Evolutionary conservation across 2,888 invertebrate genomes (phyloP).

Genomic region (Drosophila fungiperda): DNA sequence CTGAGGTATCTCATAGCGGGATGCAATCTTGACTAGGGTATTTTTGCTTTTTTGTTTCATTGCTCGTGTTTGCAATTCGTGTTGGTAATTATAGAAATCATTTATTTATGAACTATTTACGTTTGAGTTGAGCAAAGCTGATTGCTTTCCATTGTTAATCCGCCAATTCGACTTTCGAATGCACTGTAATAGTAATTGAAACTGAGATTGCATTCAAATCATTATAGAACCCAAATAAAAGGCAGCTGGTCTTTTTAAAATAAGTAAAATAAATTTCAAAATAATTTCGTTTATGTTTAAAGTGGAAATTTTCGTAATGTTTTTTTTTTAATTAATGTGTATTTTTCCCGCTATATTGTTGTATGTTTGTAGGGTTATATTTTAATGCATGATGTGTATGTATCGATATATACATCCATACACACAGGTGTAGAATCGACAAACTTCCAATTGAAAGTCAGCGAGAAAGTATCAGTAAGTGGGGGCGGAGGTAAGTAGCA

Average conservation of each 20-base stretch:
- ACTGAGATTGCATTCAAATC: background rate
- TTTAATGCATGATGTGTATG: background rate
- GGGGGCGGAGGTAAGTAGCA: background rate
- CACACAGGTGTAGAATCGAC: background rate
- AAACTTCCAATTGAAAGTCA: conserved; percentile 25
- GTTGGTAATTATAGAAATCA: conserved; percentile 64
- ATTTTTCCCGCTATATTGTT: background rate
- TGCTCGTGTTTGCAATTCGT: conserved; percentile 27
- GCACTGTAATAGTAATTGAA: conserved; percentile 3
- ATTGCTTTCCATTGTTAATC: conserved; percentile 18
- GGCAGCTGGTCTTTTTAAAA: background rate
- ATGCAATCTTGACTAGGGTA: background rate
- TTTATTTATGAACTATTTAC: conserved; percentile 70
- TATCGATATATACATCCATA: background rate
- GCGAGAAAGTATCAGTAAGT: background rate
- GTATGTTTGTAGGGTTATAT: background rate
- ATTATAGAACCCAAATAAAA: background rate
- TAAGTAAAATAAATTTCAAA: background rate
- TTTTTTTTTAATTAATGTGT: background rate
- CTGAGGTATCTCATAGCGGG: conserved; percentile 2
- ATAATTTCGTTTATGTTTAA: background rate
- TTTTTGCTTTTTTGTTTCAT: conserved; percentile 11
- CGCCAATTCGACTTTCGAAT: conserved; percentile 9
- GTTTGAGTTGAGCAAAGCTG: conserved; percentile 52
- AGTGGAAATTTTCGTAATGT: background rate